These are phyloP conservation scores for Budorcas taxicolor DNA, from an alignment of 2,113 vertebrate genomes.

Conservation along the genomic window DNA sequence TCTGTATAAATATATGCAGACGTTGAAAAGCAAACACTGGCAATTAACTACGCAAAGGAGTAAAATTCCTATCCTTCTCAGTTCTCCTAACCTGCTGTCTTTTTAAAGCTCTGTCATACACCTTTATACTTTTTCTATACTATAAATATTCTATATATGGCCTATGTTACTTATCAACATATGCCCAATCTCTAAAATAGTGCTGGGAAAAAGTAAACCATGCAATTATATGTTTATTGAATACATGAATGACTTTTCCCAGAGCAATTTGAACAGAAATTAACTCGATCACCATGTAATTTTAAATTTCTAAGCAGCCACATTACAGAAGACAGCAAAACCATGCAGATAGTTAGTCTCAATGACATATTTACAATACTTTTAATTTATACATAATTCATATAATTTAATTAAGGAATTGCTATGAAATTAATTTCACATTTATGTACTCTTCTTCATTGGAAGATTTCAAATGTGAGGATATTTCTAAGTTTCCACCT, in stretches of 20 bases:
- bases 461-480: background rate
- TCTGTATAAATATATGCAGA: background rate
- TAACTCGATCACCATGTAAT: background rate
- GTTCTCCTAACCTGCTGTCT: background rate
- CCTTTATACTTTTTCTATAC: background rate
- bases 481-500: background rate
- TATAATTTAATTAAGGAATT: background rate
- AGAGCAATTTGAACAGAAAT: background rate
- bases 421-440: background rate
- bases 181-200: background rate
- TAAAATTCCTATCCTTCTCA: background rate
- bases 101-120: background rate
- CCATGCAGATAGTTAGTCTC: background rate
- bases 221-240: background rate
- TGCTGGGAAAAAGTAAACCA: background rate
- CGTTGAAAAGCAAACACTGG: background rate
- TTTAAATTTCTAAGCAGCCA: background rate
- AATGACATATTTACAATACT: background rate
- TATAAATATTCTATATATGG: background rate
- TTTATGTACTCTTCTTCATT: background rate
- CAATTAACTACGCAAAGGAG: background rate
- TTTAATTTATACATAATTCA: background rate
- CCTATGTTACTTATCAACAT: background rate
- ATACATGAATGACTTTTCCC: background rate
- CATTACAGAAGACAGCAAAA: background rate